Conservation (phyloP, 2,888 invertebrate genomes). For the Liodrosophila aerea region DNA sequence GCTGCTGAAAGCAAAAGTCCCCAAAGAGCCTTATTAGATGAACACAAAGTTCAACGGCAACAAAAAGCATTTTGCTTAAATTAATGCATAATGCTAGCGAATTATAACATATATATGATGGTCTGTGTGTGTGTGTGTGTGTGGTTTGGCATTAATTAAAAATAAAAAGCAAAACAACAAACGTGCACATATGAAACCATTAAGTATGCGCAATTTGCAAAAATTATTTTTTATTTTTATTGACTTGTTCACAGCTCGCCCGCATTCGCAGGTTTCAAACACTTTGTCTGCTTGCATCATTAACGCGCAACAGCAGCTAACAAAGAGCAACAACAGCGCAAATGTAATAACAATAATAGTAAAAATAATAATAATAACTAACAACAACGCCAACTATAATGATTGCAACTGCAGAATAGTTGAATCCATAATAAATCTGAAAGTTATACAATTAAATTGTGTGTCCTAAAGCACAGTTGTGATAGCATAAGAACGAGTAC, state of each 20-base stretch:
- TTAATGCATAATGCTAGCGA: constrained; percentile 20
- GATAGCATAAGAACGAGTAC: constrained; percentile 6
- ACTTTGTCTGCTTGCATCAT: constrained; percentile 35
- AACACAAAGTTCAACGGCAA: constrained; percentile 8
- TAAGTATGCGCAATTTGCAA: constrained; percentile 61
- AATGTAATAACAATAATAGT: constrained; percentile 8
- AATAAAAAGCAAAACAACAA: constrained; percentile 25
- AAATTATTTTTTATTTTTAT: constrained; percentile 73
- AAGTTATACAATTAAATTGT: constrained; percentile 64
- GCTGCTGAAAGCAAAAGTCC: constrained; percentile 2
- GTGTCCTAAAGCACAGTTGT: constrained; percentile 37
- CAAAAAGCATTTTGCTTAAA: constrained; percentile 20
- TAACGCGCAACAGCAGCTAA: constrained; percentile 27
- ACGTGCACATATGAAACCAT: constrained; percentile 56
- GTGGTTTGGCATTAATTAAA: constrained; percentile 60
- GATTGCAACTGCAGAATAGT: constrained; percentile 31
- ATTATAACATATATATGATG: constrained; percentile 27
- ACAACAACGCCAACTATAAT: constrained; percentile 15
- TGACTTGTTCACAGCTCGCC: constrained; percentile 51
- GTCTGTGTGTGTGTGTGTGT: neutral
- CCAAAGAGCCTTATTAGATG: constrained; percentile 11
- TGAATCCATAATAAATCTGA: constrained; percentile 65
- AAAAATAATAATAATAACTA: neutral
- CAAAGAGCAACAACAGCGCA: no score
- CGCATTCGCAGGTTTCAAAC: constrained; percentile 43